phyloP scores from a whole-genome alignment of 2,888 invertebrate genomes.

The Dendrolimus houi region DNA sequence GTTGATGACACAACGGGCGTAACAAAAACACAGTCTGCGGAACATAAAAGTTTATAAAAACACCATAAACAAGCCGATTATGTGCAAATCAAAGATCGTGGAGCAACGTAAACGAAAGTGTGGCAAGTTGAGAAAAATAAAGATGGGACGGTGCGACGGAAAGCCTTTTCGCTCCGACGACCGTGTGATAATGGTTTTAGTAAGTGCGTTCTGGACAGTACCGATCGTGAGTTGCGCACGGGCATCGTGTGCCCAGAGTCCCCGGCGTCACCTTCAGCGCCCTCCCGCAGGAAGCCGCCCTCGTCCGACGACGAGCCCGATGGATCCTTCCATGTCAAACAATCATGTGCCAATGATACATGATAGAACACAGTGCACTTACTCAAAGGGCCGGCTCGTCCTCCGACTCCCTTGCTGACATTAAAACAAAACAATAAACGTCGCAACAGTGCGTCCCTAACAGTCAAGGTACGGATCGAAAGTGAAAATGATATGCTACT shows the following conservation, averaged over 20 bases:
- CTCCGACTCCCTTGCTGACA: not conserved
- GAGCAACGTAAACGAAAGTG: slow-evolving; percentile 51
- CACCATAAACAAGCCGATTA: slow-evolving; percentile 54
- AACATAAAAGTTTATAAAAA: slow-evolving; percentile 25
- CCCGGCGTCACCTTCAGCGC: slow-evolving; percentile 45
- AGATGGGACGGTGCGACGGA: slow-evolving; percentile 16
- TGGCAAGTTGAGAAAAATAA: slow-evolving; percentile 24
- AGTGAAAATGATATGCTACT: slow-evolving; percentile 53
- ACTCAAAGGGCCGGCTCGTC: not conserved
- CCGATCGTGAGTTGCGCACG: slow-evolving; percentile 73
- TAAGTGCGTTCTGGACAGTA: slow-evolving; percentile 40
- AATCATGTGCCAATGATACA: slow-evolving; percentile 51
- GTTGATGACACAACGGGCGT: slow-evolving; percentile 22
- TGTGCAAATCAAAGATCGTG: slow-evolving; percentile 65
- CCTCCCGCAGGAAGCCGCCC: slow-evolving; percentile 67
- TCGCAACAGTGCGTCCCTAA: slow-evolving; percentile 37
- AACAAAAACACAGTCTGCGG: slow-evolving; percentile 43
- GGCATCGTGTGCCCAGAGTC: slow-evolving; percentile 71
- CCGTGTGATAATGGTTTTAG: slow-evolving; percentile 22
- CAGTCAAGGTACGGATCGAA: slow-evolving; percentile 42
- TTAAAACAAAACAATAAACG: slow-evolving; percentile 13
- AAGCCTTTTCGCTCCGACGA: slow-evolving; percentile 19
- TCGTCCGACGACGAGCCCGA: slow-evolving; percentile 74
- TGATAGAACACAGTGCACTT: slow-evolving; percentile 27
- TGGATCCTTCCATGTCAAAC: slow-evolving; percentile 63